Evolutionary conservation across 2,113 vertebrate genomes (phyloP), one percentile per base, ranked within the genome.

Genomic region (Scortum barcoo): DNA sequence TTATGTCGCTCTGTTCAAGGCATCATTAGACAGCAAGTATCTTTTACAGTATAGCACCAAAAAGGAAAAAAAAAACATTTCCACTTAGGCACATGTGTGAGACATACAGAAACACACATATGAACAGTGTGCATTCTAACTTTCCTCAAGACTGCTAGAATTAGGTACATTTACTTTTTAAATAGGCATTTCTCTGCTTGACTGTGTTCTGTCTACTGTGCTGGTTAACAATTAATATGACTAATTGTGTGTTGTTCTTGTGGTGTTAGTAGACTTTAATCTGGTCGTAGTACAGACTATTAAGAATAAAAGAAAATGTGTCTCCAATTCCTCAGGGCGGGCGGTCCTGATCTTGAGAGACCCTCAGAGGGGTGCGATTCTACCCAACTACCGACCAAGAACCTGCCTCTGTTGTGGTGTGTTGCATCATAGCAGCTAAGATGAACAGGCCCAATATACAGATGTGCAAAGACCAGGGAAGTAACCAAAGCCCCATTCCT

Each of bases 21-120:
- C 42, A 13, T 76, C 72, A 62, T 80, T 44, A 72, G 30, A 83
- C 53, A 46, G 36, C 60, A 46, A 40, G 57, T 58, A 75, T 63
- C 48, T 78, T 20, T 71, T 42, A 33, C 16, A 19, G 26, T 76
- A 65, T 16, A 14, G 22, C 73, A 66, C 50, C 67, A 65, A 60
- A 26, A 67, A 69, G 40, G 69, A 82, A 65, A 60, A 26, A 67
- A 69, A 48, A 74, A 82, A 19, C 69, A 44, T 78, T 76, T 73
- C 46, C 56, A 82, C 74, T 13, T 30, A 26, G 40, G 73, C 78
- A 73, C 79, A 78, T 65, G 46, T 82, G 84, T 77, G 73, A 44
- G 28, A 67, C 68, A 60, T 66, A 24, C 26, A 72, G 56, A 30
- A 38, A 66, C 66, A 60, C 10, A 68, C 76, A 80, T 12, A 30